Conservation (phyloP, 2,888 invertebrate species). For the Timema podura region DNA sequence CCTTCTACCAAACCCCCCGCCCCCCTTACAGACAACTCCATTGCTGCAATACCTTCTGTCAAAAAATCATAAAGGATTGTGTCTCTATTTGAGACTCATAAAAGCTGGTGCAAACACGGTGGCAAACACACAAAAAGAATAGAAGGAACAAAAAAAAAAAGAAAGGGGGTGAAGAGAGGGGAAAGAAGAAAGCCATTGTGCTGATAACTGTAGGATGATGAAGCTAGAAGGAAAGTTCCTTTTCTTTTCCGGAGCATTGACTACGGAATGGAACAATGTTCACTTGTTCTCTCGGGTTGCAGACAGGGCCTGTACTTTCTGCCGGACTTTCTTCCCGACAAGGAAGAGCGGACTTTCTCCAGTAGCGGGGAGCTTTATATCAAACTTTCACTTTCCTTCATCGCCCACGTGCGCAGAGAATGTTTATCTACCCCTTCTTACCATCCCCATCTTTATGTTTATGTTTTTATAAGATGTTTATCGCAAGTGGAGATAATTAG, state of each 20-base stretch:
- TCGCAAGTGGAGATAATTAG: too few species aligned
- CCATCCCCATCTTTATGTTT: too few species aligned
- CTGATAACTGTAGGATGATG: conserved; percentile 31
- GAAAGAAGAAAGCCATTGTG: conserved; percentile 30
- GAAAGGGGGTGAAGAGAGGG: conserved; percentile 15
- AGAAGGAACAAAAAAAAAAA: conserved; percentile 10
- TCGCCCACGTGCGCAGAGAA: too few species aligned
- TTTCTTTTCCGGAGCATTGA: conserved; percentile 28
- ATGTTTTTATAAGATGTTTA: too few species aligned
- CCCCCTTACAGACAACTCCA: neutral
- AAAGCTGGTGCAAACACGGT: conserved; percentile 30
- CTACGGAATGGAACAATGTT: conserved; percentile 14
- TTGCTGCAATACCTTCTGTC: conserved; percentile 29
- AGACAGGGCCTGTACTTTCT: too few species aligned
- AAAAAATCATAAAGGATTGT: conserved; percentile 32
- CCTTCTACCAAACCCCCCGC: conserved; percentile 14
- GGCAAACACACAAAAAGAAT: conserved; percentile 18
- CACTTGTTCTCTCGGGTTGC: conserved; percentile 12
- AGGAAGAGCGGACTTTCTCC: too few species aligned
- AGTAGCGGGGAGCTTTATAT: too few species aligned
- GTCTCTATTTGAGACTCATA: conserved; percentile 32
- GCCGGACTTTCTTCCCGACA: too few species aligned
- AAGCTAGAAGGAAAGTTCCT: conserved; percentile 26
- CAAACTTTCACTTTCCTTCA: too few species aligned
- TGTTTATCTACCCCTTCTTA: too few species aligned